A percentile compares a stretch with the other conserved stretches of the same genome.
phyloP scores from a whole-genome alignment of 2,113 vertebrate species.

The Sphaerodactylus townsendi region DNA sequence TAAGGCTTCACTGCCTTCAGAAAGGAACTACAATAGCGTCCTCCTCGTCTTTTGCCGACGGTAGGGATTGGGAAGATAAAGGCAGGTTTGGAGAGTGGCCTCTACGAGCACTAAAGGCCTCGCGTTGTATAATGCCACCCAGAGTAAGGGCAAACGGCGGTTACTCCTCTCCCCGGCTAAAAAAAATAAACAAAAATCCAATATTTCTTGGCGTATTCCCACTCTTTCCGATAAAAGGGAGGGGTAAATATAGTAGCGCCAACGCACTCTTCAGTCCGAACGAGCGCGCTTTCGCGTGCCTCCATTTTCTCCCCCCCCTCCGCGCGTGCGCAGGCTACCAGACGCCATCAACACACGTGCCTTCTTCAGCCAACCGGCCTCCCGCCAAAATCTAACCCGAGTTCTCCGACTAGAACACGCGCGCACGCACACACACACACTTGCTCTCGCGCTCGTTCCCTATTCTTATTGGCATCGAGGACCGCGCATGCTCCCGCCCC shows the following conservation, averaged over 20 bases:
- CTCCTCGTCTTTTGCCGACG: background rate
- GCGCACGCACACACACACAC: no score
- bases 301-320: background rate
- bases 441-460: background rate
- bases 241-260: background rate
- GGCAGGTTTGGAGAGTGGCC: background rate
- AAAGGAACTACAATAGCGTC: no score
- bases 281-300: background rate
- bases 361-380: background rate
- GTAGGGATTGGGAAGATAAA: no score
- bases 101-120: no score
- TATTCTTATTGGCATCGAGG: background rate
- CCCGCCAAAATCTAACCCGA: conserved; percentile 45
- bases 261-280: background rate
- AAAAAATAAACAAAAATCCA: background rate
- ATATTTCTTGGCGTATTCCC: conserved; percentile 31
- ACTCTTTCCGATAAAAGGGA: background rate
- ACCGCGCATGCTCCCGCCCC: background rate
- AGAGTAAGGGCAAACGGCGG: no score
- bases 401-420: no score
- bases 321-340: background rate
- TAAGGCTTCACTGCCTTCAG: no score
- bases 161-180: background rate
- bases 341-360: background rate
- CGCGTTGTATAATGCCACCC: no score